Percentiles rank a stretch among this genome's conserved stretches.
These are phyloP conservation scores for Lontra canadensis DNA, from an alignment of 2,113 vertebrate species.

Conservation along the genomic window DNA sequence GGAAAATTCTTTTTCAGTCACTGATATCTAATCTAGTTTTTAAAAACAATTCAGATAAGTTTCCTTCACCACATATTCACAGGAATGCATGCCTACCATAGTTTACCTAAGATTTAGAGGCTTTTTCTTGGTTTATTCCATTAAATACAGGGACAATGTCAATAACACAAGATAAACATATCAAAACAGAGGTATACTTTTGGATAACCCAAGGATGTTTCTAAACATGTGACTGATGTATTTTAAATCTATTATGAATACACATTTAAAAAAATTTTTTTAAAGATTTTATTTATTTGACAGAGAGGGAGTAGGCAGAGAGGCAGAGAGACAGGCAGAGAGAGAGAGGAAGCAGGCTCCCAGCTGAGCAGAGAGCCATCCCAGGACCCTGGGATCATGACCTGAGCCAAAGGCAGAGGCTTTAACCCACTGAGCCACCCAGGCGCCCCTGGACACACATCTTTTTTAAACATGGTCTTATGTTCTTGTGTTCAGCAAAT, in stretches of 20 bases:
- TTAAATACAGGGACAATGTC: not conserved
- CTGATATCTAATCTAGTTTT: not conserved
- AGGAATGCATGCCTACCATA: not conserved
- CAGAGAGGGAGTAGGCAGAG: too few relatives aligned
- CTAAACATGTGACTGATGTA: not conserved
- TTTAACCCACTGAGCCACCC: too few relatives aligned
- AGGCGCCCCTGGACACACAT: too few relatives aligned
- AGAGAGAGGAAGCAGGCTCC: too few relatives aligned
- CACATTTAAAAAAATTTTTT: not conserved
- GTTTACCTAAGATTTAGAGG: not conserved
- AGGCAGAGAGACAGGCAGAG: too few relatives aligned
- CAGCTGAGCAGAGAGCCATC: too few relatives aligned
- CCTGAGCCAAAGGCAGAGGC: too few relatives aligned
- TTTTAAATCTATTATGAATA: not conserved
- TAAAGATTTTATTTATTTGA: too few relatives aligned
- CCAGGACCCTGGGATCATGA: too few relatives aligned
- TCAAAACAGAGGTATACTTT: not conserved
- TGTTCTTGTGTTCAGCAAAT: slow-evolving; percentile 9
- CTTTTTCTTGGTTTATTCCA: not conserved
- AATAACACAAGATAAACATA: not conserved
- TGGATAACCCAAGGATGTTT: not conserved
- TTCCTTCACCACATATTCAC: not conserved
- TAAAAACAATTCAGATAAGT: not conserved
- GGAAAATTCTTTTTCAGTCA: not conserved
- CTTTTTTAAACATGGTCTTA: not conserved